These are phyloP conservation scores for Macrophya alboannulata DNA, from an alignment of 2,888 invertebrate species.

Conservation along the genomic window DNA sequence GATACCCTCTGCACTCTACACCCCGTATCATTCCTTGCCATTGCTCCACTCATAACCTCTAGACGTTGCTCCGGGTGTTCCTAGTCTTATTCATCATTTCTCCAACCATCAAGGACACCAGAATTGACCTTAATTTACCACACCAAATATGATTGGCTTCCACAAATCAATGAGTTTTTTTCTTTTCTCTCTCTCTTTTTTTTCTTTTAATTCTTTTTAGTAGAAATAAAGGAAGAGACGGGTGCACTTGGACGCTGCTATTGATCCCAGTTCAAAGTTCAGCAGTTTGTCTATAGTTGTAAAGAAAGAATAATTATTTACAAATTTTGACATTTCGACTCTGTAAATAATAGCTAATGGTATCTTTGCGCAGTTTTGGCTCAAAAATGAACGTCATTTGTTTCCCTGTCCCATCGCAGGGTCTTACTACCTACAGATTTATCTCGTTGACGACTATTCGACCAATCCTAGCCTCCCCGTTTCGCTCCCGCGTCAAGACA, in stretches of 20 bases:
- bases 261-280: background rate
- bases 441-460: constrained; percentile 52
- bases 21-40: constrained; percentile 20
- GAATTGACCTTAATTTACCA: background rate
- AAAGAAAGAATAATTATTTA: background rate
- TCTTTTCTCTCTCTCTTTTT: background rate
- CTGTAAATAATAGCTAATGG: background rate
- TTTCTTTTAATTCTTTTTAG: background rate
- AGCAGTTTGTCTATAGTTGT: no score
- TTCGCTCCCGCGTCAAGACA: constrained; percentile 55
- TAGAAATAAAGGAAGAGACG: background rate
- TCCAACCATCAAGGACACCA: background rate
- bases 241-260: background rate
- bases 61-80: constrained; percentile 6
- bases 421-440: constrained; percentile 46
- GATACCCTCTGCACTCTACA: constrained; percentile 20
- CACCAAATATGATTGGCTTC: background rate
- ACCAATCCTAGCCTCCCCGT: constrained; percentile 43
- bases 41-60: background rate
- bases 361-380: background rate
- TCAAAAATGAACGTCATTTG: constrained; percentile 33
- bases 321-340: background rate
- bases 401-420: constrained; percentile 17
- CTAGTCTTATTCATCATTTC: background rate
- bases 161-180: background rate